phyloP scores from a whole-genome alignment of 2,113 vertebrate genomes.

The Xenotilapia caudafasciata region DNA sequence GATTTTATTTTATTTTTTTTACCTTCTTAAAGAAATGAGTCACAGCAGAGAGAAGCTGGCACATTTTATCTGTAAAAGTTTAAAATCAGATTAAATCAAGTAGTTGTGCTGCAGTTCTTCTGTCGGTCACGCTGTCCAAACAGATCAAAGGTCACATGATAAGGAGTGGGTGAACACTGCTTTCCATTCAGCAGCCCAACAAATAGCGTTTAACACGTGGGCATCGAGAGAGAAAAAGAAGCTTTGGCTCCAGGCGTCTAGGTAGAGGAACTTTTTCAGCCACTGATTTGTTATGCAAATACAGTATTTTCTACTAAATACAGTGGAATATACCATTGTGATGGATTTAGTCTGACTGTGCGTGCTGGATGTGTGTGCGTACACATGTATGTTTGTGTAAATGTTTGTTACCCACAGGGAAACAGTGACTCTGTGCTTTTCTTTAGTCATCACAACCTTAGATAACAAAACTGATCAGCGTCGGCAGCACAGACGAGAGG shows the following conservation, averaged over 20 bases:
- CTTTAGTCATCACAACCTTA: constrained; percentile 21
- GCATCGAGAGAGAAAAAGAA: constrained; percentile 20
- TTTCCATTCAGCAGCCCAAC: constrained; percentile 46
- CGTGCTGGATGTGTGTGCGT: not conserved
- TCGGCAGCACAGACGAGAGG: not conserved
- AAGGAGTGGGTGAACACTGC: constrained; percentile 59
- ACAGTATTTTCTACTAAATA: not conserved
- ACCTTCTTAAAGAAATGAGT: not conserved
- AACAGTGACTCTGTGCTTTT: constrained; percentile 22
- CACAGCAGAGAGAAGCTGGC: too few relatives aligned
- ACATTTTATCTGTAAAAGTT: too few relatives aligned
- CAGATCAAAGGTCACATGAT: constrained; percentile 71
- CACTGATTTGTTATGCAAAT: constrained; percentile 22
- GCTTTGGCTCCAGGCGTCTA: constrained; percentile 9
- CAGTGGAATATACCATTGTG: not conserved
- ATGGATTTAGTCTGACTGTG: not conserved
- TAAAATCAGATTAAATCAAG: not conserved
- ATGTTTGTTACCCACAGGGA: constrained; percentile 7
- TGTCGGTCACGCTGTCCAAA: constrained; percentile 68
- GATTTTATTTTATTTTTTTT: rapidly evolving
- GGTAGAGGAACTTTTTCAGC: not conserved
- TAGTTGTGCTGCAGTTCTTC: not conserved
- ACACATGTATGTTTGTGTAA: not conserved
- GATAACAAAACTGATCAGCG: constrained; percentile 24
- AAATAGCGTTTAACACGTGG: constrained; percentile 36